Conservation (phyloP, 2,888 invertebrate genomes). For the Caenorhabditis uteleia region DNA sequence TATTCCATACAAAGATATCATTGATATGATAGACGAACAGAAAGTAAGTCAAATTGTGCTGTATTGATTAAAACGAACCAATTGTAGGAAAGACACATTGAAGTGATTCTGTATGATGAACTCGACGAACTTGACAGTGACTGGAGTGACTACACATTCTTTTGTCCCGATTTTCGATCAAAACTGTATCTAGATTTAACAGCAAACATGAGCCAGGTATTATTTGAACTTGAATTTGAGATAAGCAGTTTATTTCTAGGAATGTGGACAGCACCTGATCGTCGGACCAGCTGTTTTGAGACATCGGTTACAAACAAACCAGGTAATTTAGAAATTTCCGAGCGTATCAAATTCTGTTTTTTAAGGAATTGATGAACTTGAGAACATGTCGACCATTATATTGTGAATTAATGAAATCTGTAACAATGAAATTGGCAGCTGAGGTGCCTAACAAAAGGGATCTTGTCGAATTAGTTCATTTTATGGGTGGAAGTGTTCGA, state of each 20-base stretch:
- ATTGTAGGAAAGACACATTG: slow-evolving; percentile 25
- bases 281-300: slow-evolving; percentile 35
- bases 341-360: too few species aligned
- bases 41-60: not conserved
- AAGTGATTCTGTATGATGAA: slow-evolving; percentile 15
- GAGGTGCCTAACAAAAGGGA: slow-evolving; percentile 34
- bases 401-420: slow-evolving; percentile 40
- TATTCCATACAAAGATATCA: slow-evolving; percentile 16
- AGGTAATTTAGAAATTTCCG: slow-evolving; percentile 14
- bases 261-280: slow-evolving; percentile 11
- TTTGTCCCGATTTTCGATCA: slow-evolving; percentile 33
- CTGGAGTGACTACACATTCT: slow-evolving; percentile 34
- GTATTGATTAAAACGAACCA: not conserved
- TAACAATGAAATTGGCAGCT: slow-evolving; percentile 35
- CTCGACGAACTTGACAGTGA: slow-evolving; percentile 20
- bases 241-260: not conserved
- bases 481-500: slow-evolving; percentile 93
- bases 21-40: slow-evolving; percentile 24
- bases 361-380: slow-evolving; percentile 30
- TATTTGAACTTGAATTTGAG: not conserved
- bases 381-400: slow-evolving; percentile 39
- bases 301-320: slow-evolving; percentile 22
- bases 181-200: slow-evolving; percentile 24
- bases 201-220: slow-evolving; percentile 7
- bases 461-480: slow-evolving; percentile 84